These are phyloP conservation scores for Cromileptes altivelis DNA, from an alignment of 2,113 vertebrate genomes.

Conservation along the genomic window DNA sequence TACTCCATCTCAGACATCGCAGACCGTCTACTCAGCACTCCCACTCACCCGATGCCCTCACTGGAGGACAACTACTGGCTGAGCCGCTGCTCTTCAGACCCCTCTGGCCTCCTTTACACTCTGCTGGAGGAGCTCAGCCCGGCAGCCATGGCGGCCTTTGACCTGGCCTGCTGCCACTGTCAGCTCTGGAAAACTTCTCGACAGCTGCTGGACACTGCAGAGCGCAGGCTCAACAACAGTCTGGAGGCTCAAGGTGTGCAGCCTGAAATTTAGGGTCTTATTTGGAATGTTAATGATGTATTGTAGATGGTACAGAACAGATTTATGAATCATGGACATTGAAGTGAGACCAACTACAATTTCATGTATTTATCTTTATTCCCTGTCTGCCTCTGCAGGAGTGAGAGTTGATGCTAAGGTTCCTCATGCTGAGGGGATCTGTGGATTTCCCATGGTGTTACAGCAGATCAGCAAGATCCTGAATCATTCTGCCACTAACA, in stretches of 20 bases:
- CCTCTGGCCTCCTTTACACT: conserved; percentile 78
- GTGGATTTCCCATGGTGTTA: conserved; percentile 91
- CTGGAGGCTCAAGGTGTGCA: conserved; percentile 88
- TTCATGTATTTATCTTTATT: background rate
- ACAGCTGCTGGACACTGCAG: conserved; percentile 95
- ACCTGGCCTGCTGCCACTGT: conserved; percentile 96
- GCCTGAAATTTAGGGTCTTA: background rate
- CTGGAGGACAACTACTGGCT: conserved; percentile 94
- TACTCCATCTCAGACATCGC: conserved; percentile 98
- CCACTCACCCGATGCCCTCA: conserved; percentile 85
- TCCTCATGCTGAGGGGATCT: conserved; percentile 84
- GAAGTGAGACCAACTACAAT: background rate
- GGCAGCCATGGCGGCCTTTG: conserved; percentile 93
- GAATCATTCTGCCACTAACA: conserved; percentile 83
- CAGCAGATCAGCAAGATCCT: conserved; percentile 95
- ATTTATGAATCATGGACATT: background rate
- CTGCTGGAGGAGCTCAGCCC: conserved; percentile 92
- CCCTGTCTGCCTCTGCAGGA: conserved; percentile 78
- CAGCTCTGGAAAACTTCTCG: conserved; percentile 96
- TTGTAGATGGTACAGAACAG: background rate
- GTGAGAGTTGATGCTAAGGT: conserved; percentile 81
- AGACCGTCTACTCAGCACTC: conserved; percentile 91
- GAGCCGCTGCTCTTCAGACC: conserved; percentile 81
- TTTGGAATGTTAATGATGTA: background rate
- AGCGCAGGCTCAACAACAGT: conserved; percentile 87